Evolutionary conservation across 2,888 invertebrate species (phyloP), one percentile per base, ranked within the genome.

Genomic region (Epinotia brunnichana): DNA sequence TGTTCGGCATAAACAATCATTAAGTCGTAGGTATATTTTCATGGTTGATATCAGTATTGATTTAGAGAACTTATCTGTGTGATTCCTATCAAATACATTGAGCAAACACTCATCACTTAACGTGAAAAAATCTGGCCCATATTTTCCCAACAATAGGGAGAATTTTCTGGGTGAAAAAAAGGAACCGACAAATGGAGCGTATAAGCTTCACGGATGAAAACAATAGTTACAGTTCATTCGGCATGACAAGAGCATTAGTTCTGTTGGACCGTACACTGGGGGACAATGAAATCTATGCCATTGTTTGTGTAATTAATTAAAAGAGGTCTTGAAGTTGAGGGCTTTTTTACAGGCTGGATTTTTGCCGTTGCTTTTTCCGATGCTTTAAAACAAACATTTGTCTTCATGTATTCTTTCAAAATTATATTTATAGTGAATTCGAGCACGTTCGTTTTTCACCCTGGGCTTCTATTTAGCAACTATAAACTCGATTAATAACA

Each of bases 151-250:
- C 73, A 69, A 66, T 60, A 69, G 69, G 53, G 60, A 69, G 60
- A 66, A 54, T 69, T 73, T 71, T 63, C 63, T 53, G 68, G 57
- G 39, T 62, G 56, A 68, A 69, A 73, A 66, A 73, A 73, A 69
- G 73, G 64, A 62, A 69, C 69, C 59, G 54, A 69, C 69, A 73
- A 73, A 69, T 73, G 68, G 73, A 62, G 68, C 73, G 69, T 73
- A 75, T 70, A 69, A 75, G 77, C 77, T 77, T 77, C 76, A 71
- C 79, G 78, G 80, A 82, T 80, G 81, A 81, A 85, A 85, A 86
- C 85, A 86, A 87, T 87, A 86, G 84, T 87, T 81, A 86, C 86
- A 85, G 86, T 86, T 85, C 84, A 87, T 87, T 87, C 84, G 82
- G 80, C 79, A 81, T 81, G 83, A 86, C 83, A 82, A 80, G 82